These are phyloP conservation scores for Acropora tenuis DNA, from an alignment of 64 coral and sea anemone genomes.

Conservation along the genomic window DNA sequence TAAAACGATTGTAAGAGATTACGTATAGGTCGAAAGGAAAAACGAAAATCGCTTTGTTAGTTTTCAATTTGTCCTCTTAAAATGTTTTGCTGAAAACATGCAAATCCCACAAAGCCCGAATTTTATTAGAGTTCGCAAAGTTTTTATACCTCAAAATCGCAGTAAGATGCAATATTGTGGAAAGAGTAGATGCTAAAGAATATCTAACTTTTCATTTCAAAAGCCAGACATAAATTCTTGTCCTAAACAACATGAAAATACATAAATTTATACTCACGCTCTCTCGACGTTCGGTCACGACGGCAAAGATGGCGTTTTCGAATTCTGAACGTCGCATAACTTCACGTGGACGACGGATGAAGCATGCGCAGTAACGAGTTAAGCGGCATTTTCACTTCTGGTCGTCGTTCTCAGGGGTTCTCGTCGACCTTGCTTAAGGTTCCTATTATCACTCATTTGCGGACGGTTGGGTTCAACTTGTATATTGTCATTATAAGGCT, in stretches of 20 bases:
- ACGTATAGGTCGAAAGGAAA: neutral
- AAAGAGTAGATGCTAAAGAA: neutral
- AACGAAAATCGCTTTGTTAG: neutral
- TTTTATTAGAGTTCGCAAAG: neutral
- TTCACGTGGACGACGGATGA: neutral
- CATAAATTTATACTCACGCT: neutral
- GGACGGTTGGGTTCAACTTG: too few relatives aligned
- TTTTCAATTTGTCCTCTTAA: neutral
- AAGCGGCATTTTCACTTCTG: neutral
- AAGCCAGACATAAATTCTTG: constrained; percentile 2
- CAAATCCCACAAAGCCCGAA: constrained; percentile 1
- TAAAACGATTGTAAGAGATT: constrained; percentile 4
- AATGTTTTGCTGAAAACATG: neutral
- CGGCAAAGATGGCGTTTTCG: constrained; percentile 21
- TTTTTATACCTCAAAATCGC: neutral
- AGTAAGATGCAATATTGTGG: constrained; percentile 5
- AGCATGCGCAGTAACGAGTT: neutral
- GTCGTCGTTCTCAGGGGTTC: neutral
- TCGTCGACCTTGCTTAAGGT: neutral
- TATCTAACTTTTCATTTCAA: constrained; percentile 4
- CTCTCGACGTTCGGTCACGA: neutral
- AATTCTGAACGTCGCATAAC: neutral
- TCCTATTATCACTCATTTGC: neutral
- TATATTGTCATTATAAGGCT: too few relatives aligned
- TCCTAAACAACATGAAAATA: neutral